Evolutionary conservation across 2,888 invertebrate genomes (phyloP).

Genomic region (Eupsilia transversa): DNA sequence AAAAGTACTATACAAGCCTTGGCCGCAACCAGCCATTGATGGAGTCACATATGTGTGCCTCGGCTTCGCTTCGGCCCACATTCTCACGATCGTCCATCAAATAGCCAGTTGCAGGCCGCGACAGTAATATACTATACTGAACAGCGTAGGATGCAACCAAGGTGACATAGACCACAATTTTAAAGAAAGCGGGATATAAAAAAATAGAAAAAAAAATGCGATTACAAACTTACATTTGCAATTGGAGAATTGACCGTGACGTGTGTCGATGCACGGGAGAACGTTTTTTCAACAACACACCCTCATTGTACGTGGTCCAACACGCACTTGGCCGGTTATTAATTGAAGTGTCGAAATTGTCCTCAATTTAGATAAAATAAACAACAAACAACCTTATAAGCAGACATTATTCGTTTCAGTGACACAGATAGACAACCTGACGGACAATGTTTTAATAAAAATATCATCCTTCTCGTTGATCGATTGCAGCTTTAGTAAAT

Average conservation of each 20-base stretch:
- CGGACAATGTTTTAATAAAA: conserved; percentile 35
- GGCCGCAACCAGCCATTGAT: no score
- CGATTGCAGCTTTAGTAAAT: conserved; percentile 20
- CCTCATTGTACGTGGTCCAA: background rate
- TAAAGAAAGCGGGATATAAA: background rate
- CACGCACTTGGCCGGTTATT: background rate
- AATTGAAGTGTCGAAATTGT: background rate
- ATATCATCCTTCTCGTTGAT: conserved; percentile 28
- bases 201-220: no score
- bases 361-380: background rate
- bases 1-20: no score
- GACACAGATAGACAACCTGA: conserved; percentile 24
- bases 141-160: background rate
- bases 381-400: background rate
- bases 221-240: no score
- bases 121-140: no score
- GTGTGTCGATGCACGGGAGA: no score
- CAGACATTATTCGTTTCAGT: conserved; percentile 10
- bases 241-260: no score
- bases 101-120: no score
- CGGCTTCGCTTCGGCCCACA: no score
- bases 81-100: no score
- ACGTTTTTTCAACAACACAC: background rate
- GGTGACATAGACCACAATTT: background rate
- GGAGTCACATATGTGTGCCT: no score